Conservation (phyloP, 92 coral and sea anemone species). For the Galaxea fascicularis region DNA sequence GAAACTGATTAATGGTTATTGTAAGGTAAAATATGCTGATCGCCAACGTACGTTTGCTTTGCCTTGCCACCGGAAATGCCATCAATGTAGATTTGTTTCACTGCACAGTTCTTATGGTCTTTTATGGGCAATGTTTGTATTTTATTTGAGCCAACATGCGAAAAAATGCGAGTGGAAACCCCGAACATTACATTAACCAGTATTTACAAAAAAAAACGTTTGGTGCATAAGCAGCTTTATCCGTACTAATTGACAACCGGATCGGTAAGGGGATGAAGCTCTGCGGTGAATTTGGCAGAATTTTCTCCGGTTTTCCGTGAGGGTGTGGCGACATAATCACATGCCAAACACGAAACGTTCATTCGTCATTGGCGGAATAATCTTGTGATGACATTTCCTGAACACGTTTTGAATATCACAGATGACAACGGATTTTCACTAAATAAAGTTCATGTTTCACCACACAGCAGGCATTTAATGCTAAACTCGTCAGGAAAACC, state of each 20-base stretch:
- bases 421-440: conserved; percentile 4
- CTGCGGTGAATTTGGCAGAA: neutral
- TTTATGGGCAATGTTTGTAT: neutral
- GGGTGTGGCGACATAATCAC: neutral
- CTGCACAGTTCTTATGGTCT: neutral
- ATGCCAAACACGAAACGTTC: conserved; percentile 6
- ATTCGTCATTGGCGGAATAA: conserved; percentile 22
- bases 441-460: conserved; percentile 14
- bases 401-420: neutral
- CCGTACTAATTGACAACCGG: neutral
- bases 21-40: too few species aligned
- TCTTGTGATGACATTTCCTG: conserved; percentile 47
- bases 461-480: neutral
- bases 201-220: neutral
- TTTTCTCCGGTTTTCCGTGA: conserved; percentile 18
- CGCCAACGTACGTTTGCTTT: neutral
- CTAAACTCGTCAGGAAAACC: too few species aligned
- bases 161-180: too few species aligned
- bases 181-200: neutral
- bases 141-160: neutral
- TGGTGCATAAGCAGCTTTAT: neutral
- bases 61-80: conserved; percentile 4
- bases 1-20: too few species aligned
- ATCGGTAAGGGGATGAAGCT: neutral
- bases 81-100: neutral